These are phyloP conservation scores for Aphelinus certus DNA, from an alignment of 1,140 invertebrate genomes.

Conservation along the genomic window DNA sequence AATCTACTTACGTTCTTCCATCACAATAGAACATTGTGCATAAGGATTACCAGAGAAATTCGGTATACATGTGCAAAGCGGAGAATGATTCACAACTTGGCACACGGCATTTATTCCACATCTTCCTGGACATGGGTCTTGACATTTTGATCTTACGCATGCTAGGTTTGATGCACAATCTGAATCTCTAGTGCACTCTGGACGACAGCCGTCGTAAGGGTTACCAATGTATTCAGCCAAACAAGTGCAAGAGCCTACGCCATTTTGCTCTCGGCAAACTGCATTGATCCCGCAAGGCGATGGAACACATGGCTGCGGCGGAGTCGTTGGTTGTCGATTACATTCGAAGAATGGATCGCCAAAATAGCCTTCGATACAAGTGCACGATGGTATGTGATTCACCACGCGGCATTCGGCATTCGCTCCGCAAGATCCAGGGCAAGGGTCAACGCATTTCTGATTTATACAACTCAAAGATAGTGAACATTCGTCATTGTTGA, in stretches of 20 bases:
- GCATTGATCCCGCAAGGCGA: conserved; percentile 81
- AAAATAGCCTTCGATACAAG: conserved; percentile 72
- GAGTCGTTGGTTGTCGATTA: conserved; percentile 57
- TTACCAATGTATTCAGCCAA: conserved; percentile 78
- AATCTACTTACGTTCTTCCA: conserved; percentile 62
- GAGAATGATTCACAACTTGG: conserved; percentile 77
- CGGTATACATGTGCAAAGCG: conserved; percentile 74
- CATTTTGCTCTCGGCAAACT: conserved; percentile 72
- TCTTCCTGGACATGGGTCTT: conserved; percentile 77
- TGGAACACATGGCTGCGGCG: conserved; percentile 71
- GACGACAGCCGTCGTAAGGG: conserved; percentile 79
- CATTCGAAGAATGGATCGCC: conserved; percentile 82
- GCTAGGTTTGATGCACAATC: conserved; percentile 77
- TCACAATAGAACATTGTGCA: conserved; percentile 66
- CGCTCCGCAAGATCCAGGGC: conserved; percentile 65
- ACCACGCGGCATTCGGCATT: conserved; percentile 75
- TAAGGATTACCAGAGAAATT: conserved; percentile 80
- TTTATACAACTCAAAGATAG: conserved; percentile 68
- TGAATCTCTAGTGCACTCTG: conserved; percentile 75
- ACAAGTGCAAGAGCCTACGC: conserved; percentile 76
- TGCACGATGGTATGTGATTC: conserved; percentile 71
- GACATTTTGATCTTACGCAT: conserved; percentile 76
- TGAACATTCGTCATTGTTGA: conserved; percentile 67
- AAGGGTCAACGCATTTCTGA: conserved; percentile 70
- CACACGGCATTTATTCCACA: conserved; percentile 80